Percentiles rank a stretch among this genome's conserved stretches.
Conservation (phyloP, 1,140 invertebrate species). For the Cotesia glomerata region DNA sequence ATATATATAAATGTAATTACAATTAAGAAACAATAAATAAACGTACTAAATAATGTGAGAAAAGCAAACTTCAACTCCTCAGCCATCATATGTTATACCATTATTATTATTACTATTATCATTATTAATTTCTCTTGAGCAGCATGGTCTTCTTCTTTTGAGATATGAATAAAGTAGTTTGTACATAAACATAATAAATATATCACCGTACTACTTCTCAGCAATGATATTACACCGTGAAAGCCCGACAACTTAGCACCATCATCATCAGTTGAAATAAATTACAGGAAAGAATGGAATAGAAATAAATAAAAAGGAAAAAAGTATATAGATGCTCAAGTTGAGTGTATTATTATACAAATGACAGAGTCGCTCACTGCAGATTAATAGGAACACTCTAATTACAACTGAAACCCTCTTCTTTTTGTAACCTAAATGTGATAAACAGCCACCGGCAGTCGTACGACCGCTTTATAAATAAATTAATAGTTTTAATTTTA, state of each 20-base stretch:
- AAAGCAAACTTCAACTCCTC: too few relatives aligned
- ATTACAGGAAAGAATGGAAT: too few relatives aligned
- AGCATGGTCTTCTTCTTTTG: too few relatives aligned
- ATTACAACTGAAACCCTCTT: conserved; percentile 19
- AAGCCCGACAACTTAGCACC: background rate
- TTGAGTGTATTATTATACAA: conserved; percentile 38
- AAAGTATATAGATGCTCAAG: background rate
- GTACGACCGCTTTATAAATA: conserved; percentile 4
- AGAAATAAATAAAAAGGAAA: too few relatives aligned
- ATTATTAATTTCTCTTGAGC: too few relatives aligned
- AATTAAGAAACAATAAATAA: too few relatives aligned
- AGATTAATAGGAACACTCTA: background rate
- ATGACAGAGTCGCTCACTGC: conserved; percentile 32
- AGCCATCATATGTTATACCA: too few relatives aligned
- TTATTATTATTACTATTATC: too few relatives aligned
- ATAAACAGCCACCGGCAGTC: conserved; percentile 26
- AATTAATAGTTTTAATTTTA: background rate
- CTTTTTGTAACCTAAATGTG: conserved; percentile 34
- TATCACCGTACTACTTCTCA: background rate
- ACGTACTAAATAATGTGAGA: too few relatives aligned
- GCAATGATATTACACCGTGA: background rate
- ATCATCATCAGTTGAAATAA: too few relatives aligned
- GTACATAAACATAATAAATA: background rate
- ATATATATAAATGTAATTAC: too few relatives aligned
- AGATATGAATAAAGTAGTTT: too few relatives aligned